Evolutionary conservation across 2,888 invertebrate species (phyloP), one percentile per base, ranked within the genome.

Genomic region (Diaprepes abbreviatus): DNA sequence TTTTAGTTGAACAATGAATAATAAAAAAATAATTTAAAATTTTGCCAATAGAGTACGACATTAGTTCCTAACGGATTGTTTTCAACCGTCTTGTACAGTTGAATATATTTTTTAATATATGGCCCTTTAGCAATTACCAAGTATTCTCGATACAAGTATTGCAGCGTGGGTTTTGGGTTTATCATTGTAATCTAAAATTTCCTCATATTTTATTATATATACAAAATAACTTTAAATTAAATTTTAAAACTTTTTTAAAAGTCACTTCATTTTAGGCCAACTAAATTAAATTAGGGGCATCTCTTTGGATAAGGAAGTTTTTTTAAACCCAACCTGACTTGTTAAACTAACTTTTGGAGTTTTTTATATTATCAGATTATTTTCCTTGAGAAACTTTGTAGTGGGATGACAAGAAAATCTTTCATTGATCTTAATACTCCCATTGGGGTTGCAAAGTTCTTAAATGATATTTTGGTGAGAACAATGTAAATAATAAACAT

Each of bases 301-400:
- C 21, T 17, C 43, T n/a, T 40, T n/a, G n/a, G n/a, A n/a, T n/a
- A n/a, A n/a, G n/a, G 3, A 43, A 43, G 43, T 43, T 43, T 43
- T 5, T 43, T 43, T 19, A 21, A 40, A 21, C 19, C 21, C n/a
- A 21, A 43, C 21, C 19, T 43, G 19, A 43, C 17, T 43, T 43
- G 43, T 43, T 43, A 43, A 43, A 43, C 43, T 43, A 21, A 19
- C 43, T 19, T 19, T 43, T 6, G 2, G 38, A 10, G 9, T 12
- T 38, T 16, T 40, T 38, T 40, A 16, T 17, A 5, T 43, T 19
- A 43, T 43, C 43, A 21, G 43, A 43, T 43, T 43, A 43, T 43
- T 43, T 9, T 43, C 10, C 43, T 21, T 21, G 19, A 21, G 19
- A 21, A 43, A 3, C 19, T 17, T 38, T 17, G 16, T 43, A 19